Percentiles rank a stretch among this genome's conserved stretches.
These are phyloP conservation scores for Drosophila kuntzei DNA, from an alignment of 2,888 invertebrate genomes.

Conservation along the genomic window DNA sequence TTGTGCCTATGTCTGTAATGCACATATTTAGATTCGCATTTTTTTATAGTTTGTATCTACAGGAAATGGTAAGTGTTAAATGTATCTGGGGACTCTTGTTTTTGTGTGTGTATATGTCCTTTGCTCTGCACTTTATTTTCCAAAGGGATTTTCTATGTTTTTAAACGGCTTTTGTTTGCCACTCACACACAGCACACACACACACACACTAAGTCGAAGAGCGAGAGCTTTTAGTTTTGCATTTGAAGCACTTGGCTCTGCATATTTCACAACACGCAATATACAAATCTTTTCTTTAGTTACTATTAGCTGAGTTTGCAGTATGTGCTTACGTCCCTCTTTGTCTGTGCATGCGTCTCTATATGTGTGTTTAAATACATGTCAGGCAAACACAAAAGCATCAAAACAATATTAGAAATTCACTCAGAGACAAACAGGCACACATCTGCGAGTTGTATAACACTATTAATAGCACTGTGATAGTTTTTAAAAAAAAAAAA, in stretches of 20 bases:
- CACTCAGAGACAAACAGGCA: conserved; percentile 14
- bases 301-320: conserved; percentile 39
- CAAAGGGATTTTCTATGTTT: conserved; percentile 80
- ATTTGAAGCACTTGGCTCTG: conserved; percentile 70
- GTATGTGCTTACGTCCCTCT: conserved; percentile 3
- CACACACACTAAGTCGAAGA: conserved; percentile 10
- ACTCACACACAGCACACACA: conserved; percentile 38
- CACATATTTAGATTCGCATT: conserved; percentile 33
- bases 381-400: conserved; percentile 15
- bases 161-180: conserved; percentile 73
- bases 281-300: conserved; percentile 68
- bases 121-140: conserved; percentile 69
- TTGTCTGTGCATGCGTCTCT: background rate
- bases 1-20: conserved; percentile 24
- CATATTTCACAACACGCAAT: conserved; percentile 60
- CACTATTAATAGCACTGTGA: background rate
- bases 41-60: conserved; percentile 5
- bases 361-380: conserved; percentile 20
- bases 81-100: conserved; percentile 3
- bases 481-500: too few species aligned
- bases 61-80: conserved; percentile 22
- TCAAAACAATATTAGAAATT: conserved; percentile 16
- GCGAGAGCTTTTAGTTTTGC: conserved; percentile 75
- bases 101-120: conserved; percentile 23
- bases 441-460: background rate